Evolutionary conservation across 2,888 invertebrate genomes (phyloP).

Genomic region (Strigamia crassipes): DNA sequence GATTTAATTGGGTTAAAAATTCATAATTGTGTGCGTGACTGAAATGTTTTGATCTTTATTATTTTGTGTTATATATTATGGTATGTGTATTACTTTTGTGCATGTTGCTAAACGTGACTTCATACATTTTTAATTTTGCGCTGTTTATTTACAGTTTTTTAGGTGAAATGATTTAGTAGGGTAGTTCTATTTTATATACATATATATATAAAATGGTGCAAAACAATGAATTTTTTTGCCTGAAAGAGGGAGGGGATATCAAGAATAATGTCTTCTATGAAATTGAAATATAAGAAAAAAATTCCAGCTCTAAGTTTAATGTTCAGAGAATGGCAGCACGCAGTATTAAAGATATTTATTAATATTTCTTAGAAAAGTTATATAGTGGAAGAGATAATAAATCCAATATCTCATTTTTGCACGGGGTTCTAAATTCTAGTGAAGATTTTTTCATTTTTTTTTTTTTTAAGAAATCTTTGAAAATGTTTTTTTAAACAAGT

Average conservation of each 20-base stretch:
- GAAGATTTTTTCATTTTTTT: too few relatives aligned
- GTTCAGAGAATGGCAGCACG: not conserved
- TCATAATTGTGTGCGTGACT: not conserved
- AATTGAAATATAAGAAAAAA: not conserved
- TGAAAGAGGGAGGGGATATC: not conserved
- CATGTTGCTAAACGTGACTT: not conserved
- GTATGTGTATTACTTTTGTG: not conserved
- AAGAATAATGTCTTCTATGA: not conserved
- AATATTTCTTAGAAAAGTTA: not conserved
- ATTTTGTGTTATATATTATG: not conserved
- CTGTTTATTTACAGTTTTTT: not conserved
- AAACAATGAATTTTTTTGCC: not conserved
- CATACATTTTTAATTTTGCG: not conserved
- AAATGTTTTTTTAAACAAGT: too few relatives aligned
- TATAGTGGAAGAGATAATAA: not conserved
- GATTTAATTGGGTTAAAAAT: not conserved
- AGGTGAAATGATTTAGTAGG: not conserved
- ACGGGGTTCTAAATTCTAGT: too few relatives aligned
- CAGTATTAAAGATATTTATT: not conserved
- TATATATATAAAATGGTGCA: not conserved
- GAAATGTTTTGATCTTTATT: not conserved
- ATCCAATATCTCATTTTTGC: not conserved
- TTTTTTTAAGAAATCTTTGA: too few relatives aligned
- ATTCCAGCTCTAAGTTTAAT: constrained; percentile 4
- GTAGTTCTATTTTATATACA: not conserved